A percentile compares a stretch with the other conserved stretches of the same genome.
Conservation (phyloP, 2,888 invertebrate species). For the Epinotia brunnichana region DNA sequence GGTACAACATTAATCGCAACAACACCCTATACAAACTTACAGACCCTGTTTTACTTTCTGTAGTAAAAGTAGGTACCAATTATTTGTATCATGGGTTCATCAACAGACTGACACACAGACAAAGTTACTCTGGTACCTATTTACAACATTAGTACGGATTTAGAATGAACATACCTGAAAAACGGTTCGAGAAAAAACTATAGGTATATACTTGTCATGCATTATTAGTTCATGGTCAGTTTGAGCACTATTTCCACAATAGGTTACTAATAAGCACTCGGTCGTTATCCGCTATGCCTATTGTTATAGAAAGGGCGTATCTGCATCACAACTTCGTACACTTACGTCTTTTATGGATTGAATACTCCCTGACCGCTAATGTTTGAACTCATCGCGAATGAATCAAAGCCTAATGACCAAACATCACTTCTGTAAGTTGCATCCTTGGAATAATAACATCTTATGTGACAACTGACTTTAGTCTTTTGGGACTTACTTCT, state of each 20-base stretch:
- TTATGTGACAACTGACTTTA: neutral
- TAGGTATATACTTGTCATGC: neutral
- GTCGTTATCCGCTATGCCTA: neutral
- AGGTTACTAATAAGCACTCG: slow-evolving; percentile 12
- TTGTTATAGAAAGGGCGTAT: neutral
- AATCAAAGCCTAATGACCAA: slow-evolving; percentile 24
- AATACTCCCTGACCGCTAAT: neutral
- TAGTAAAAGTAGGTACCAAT: too few species aligned
- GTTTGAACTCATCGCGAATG: slow-evolving; percentile 21
- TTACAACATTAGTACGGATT: neutral
- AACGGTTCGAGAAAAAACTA: neutral
- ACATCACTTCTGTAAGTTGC: neutral
- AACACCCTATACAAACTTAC: too few species aligned
- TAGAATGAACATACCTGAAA: neutral
- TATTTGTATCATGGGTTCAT: too few species aligned
- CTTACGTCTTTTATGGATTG: neutral
- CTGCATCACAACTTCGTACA: neutral
- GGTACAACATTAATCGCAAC: too few species aligned
- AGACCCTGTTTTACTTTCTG: too few species aligned
- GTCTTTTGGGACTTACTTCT: neutral
- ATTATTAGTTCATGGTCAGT: neutral
- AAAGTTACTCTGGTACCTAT: neutral
- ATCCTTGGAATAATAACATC: neutral
- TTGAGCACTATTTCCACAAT: slow-evolving; percentile 23
- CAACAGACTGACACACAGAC: neutral